phyloP scores from a whole-genome alignment of 2,797 vertebrate species.

The Neosalanx taihuensis region DNA sequence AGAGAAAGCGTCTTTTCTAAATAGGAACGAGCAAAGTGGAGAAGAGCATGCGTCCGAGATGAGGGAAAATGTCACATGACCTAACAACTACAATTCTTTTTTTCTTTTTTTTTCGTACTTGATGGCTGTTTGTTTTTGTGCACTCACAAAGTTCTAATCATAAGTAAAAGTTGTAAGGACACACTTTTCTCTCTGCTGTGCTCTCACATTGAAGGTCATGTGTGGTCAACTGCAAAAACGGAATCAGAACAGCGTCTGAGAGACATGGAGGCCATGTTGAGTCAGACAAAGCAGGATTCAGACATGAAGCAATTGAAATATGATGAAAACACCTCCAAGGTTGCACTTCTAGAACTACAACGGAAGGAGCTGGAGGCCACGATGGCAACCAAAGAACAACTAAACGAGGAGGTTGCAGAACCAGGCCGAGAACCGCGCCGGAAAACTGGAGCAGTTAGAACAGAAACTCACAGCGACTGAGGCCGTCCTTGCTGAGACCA shows the following conservation, averaged over 20 bases:
- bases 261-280: neutral
- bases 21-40: neutral
- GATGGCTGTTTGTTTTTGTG: neutral
- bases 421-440: neutral
- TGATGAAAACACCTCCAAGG: no score
- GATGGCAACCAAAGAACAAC: neutral
- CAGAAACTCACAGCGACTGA: neutral
- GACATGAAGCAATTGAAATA: neutral
- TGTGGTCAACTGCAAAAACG: neutral
- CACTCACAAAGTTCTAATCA: neutral
- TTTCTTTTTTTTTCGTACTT: no score
- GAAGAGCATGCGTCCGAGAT: neutral
- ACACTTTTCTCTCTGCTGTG: neutral
- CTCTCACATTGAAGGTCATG: neutral
- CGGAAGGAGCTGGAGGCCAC: no score
- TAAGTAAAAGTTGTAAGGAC: no score
- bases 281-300: neutral
- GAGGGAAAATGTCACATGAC: neutral
- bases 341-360: no score
- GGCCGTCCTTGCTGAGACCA: neutral
- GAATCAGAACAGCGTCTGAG: neutral
- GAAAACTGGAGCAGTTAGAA: neutral
- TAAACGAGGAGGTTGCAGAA: neutral
- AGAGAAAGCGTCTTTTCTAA: no score
- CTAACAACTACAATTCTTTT: no score